A percentile compares a stretch with the other conserved stretches of the same genome.
Evolutionary conservation across 1,140 invertebrate genomes (phyloP).

Genomic region (Drosophila insularis): DNA sequence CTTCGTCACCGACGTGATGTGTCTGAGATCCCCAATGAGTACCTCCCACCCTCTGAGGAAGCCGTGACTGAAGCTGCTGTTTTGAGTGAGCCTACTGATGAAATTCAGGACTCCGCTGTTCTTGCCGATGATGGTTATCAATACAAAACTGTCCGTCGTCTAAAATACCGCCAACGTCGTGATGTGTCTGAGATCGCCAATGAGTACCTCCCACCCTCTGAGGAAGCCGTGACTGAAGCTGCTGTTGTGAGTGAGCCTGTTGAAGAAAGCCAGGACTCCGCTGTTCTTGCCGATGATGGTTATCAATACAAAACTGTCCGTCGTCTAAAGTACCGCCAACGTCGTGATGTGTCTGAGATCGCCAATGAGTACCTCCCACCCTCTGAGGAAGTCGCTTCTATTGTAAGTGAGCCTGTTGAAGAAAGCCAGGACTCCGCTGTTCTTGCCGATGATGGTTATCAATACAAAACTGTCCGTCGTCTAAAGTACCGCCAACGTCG

Average conservation of each 20-base stretch:
- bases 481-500: too few relatives aligned
- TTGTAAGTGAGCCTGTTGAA: slow-evolving; percentile 19
- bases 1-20: slow-evolving; percentile 64
- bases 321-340: too few relatives aligned
- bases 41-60: slow-evolving; percentile 58
- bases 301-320: slow-evolving; percentile 60
- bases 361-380: slow-evolving; percentile 58
- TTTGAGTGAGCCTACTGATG: too few relatives aligned
- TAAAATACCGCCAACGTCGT: slow-evolving; percentile 52
- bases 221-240: slow-evolving; percentile 34
- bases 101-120: slow-evolving; percentile 39
- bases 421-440: slow-evolving; percentile 31
- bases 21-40: slow-evolving; percentile 55
- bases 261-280: slow-evolving; percentile 31
- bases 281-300: slow-evolving; percentile 46
- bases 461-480: slow-evolving; percentile 46
- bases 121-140: slow-evolving; percentile 54
- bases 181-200: slow-evolving; percentile 45
- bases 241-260: slow-evolving; percentile 7
- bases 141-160: slow-evolving; percentile 57
- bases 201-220: slow-evolving; percentile 49
- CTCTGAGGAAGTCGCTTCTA: slow-evolving; percentile 25
- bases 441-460: slow-evolving; percentile 41
- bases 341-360: slow-evolving; percentile 62
- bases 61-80: too few relatives aligned